Conservation (phyloP, 2,113 vertebrate genomes). For the Sturnus vulgaris region DNA sequence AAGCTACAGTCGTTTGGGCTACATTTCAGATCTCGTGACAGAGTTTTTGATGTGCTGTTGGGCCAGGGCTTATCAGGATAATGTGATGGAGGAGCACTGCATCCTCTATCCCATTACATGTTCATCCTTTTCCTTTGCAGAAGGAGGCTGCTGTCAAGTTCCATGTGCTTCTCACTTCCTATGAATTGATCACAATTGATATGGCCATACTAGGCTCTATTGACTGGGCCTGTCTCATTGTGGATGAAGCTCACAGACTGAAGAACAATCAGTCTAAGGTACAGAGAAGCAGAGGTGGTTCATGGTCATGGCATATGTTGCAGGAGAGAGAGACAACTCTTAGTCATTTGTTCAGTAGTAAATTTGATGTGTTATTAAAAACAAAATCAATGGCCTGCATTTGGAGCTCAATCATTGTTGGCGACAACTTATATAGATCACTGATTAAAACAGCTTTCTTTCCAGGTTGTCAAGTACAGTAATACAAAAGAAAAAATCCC, state of each 20-base stretch:
- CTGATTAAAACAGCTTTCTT: neutral
- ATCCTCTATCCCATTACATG: neutral
- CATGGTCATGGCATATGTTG: neutral
- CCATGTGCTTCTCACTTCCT: constrained; percentile 92
- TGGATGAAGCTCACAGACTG: constrained; percentile 95
- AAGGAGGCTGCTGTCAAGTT: constrained; percentile 97
- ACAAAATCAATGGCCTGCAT: neutral
- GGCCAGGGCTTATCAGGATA: neutral
- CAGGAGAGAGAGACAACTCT: neutral
- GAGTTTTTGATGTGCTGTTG: neutral
- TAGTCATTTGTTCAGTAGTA: neutral
- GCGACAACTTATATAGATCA: neutral
- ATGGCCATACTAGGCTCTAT: constrained; percentile 95
- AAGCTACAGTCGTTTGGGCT: neutral
- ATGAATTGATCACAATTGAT: constrained; percentile 94
- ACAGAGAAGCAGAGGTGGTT: neutral
- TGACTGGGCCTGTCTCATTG: constrained; percentile 96
- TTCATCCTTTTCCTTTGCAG: constrained; percentile 64
- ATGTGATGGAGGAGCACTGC: neutral
- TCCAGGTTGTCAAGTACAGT: neutral
- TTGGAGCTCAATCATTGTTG: neutral
- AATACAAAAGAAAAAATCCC: no score
- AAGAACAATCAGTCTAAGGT: constrained; percentile 99
- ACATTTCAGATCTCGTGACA: neutral
- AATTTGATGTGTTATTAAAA: neutral